phyloP scores from a whole-genome alignment of 1,140 invertebrate species.

The Chlorops oryzae region DNA sequence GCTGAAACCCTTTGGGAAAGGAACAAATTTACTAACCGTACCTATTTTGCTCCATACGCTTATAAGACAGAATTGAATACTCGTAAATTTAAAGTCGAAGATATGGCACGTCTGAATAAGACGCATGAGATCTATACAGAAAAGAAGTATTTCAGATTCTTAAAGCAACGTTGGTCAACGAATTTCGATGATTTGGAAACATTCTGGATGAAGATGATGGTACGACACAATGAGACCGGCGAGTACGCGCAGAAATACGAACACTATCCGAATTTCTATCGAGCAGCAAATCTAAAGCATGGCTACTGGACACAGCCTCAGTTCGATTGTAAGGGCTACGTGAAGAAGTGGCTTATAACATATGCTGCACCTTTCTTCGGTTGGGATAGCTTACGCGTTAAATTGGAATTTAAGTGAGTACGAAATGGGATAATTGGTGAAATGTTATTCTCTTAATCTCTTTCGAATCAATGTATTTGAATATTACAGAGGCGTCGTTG shows the following conservation, averaged over 20 bases:
- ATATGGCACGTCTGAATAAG: constrained; percentile 72
- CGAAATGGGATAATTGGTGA: not conserved
- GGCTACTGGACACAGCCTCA: constrained; percentile 91
- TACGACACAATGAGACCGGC: constrained; percentile 82
- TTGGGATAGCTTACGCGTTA: constrained; percentile 84
- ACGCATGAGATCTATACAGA: constrained; percentile 79
- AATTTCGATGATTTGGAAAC: constrained; percentile 90
- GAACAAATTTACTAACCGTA: constrained; percentile 90
- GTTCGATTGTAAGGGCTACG: constrained; percentile 88
- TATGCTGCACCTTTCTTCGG: constrained; percentile 97
- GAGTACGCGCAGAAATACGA: constrained; percentile 78
- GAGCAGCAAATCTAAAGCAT: constrained; percentile 77
- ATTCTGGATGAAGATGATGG: constrained; percentile 86
- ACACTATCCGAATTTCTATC: constrained; percentile 84
- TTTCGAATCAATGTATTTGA: constrained; percentile 10
- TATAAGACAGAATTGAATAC: constrained; percentile 80
- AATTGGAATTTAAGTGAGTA: constrained; percentile 90
- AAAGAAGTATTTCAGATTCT: constrained; percentile 75
- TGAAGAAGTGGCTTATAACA: constrained; percentile 91
- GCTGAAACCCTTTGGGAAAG: constrained; percentile 91
- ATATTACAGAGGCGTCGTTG: constrained; percentile 80
- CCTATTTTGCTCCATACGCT: constrained; percentile 90
- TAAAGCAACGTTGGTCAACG: constrained; percentile 89
- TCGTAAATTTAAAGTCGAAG: constrained; percentile 80
- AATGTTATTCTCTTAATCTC: not conserved